Evolutionary conservation across 64 coral and sea anemone species (phyloP).

Genomic region (Orbicella faveolata): DNA sequence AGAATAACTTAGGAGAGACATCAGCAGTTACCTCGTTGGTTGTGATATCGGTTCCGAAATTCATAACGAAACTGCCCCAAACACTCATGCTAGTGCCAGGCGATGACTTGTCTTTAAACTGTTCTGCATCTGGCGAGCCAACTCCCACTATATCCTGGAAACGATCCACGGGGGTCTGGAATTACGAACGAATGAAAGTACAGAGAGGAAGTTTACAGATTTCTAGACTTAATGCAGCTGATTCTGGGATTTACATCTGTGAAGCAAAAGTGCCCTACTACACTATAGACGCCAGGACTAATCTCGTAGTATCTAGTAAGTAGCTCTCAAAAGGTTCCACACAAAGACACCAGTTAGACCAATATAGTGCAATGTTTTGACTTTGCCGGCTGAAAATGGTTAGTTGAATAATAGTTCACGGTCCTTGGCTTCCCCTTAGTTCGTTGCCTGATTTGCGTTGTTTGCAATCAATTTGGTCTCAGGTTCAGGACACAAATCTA

Average conservation of each 20-base stretch:
- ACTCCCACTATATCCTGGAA: background rate
- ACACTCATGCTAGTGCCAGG: background rate
- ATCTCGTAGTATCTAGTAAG: background rate
- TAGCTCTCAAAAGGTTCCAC: background rate
- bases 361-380: constrained; percentile 38
- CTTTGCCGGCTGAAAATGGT: constrained; percentile 22
- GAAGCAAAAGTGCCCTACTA: background rate
- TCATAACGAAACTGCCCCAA: background rate
- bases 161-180: background rate
- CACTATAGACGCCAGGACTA: background rate
- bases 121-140: background rate
- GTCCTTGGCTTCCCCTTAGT: no score
- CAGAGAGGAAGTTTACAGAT: background rate
- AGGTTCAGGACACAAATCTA: no score
- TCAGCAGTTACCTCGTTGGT: background rate
- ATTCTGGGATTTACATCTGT: background rate
- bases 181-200: background rate
- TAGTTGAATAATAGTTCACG: no score
- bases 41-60: background rate
- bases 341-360: background rate
- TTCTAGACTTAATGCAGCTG: background rate
- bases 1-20: background rate
- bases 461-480: no score
- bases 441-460: no score
- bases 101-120: background rate